A percentile compares a stretch with the other conserved stretches of the same genome.
These are phyloP conservation scores for Philypnodon macrostomus DNA, from an alignment of 2,797 vertebrate genomes.

Conservation along the genomic window DNA sequence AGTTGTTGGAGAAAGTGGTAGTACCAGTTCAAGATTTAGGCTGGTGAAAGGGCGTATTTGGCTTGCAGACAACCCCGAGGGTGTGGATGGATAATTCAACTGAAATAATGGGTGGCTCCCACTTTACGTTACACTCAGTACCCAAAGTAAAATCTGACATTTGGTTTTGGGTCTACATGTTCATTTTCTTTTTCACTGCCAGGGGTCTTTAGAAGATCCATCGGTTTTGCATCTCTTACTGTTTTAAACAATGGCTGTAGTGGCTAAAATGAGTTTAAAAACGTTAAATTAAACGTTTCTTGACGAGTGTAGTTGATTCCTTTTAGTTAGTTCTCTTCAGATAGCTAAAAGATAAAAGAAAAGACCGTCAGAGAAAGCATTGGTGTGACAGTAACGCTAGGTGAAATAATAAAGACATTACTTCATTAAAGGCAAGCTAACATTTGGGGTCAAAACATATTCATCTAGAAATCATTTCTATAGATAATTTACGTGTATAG, in stretches of 20 bases:
- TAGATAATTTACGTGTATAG: too few species aligned
- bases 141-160: background rate
- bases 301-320: background rate
- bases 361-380: background rate
- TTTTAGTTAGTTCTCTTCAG: background rate
- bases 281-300: background rate
- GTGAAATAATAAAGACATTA: too few species aligned
- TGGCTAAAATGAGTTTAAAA: too few species aligned
- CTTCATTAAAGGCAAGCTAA: too few species aligned
- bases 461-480: too few species aligned
- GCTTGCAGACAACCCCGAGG: slow-evolving; percentile 34
- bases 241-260: background rate
- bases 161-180: slow-evolving; percentile 14
- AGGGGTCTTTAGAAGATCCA: background rate
- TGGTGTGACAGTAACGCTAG: too few species aligned
- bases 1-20: slow-evolving; percentile 12
- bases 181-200: background rate
- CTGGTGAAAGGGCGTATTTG: background rate
- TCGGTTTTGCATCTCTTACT: background rate
- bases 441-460: too few species aligned
- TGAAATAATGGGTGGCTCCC: background rate
- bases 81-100: slow-evolving; percentile 18
- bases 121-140: background rate
- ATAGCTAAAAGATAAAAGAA: slow-evolving; percentile 21
- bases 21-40: slow-evolving; percentile 23